Evolutionary conservation across 2,888 invertebrate species (phyloP), one percentile per base, ranked within the genome.

Genomic region (Copidosoma aretas): DNA sequence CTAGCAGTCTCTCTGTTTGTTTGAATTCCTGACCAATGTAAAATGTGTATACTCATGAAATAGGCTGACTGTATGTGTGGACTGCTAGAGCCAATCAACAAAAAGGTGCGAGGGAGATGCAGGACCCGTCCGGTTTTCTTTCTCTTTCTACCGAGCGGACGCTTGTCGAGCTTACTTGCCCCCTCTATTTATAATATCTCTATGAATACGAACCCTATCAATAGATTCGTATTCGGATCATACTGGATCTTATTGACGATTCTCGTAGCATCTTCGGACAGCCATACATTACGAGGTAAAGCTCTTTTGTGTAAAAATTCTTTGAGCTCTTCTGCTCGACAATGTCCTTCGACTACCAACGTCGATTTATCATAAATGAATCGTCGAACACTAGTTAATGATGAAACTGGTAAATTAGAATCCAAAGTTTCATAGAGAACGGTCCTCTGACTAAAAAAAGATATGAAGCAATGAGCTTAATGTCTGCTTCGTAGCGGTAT

Each of bases 221-320:
- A 53, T 61, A 72, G 67, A 61, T 76, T 75, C 14, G 67, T 65
- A 24, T 57, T 60, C 17, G 70, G 56, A 67, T 73, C 72, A 60
- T 74, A 75, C 49, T 73, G 71, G n/a, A 74, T 65, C 25, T 69
- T 56, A 12, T 72, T 71, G 14, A 70, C 72, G 56, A 76, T 73
- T 17, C 72, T 67, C 17, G 76, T 75, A 15, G 73, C 76, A 63
- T 77, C 77, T 64, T 75, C 75, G 22, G 73, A 74, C 24, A 75
- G n/a, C 52, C 52, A 52, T 19, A 52, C 52, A 19, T 52, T 17
- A 19, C n/a, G n/a, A n/a, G 58, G 58, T 22, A 58, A 58, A 1
- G 12, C 21, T 43, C 22, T 58, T 21, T 4, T 21, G 22, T 21
- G 0, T 41, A 58, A 58, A 56, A 19, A 56, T 15, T 56, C 19